Base-by-base conservation (phyloP, 2,888 invertebrate genomes). In the Cheilosia vulpina region DNA sequence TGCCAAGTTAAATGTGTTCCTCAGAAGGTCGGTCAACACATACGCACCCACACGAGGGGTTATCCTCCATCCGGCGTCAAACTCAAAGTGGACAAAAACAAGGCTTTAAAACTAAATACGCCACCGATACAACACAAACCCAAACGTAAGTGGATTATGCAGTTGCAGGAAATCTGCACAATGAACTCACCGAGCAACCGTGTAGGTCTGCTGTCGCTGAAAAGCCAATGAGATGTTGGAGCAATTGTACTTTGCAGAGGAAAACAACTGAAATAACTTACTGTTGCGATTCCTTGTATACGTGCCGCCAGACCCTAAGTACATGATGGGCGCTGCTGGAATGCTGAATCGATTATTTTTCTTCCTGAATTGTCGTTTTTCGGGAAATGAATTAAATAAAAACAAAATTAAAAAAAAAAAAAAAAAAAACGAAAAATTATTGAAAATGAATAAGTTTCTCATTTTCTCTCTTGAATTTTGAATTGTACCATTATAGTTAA, bases 271-370 rank as follows among this genome's bases (percentile, higher is more conserved):
- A 75, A 38, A 62, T 66, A 73, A 71, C 76, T 68, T 76, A 72
- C 66, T 72, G 80, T 85, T 72, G 66, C 71, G 75, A 80, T 71
- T 81, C 76, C 76, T 65, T 76, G 71, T 77, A 58, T 41, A 58
- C 53, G 85, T 81, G 80, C 81, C 71, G 72, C 62, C 66, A 66
- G 68, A 77, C 62, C 68, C 72, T 27, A 79, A 63, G 75, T 75
- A 79, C 65, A 80, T 43, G 62, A 66, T 77, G 85, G 80, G 66
- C 72, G 76, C 73, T 76, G 84, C 87, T 88, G 88, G 88, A 88
- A 88, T 88, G 88, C 88, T 88, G 88, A 87, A 88, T 88, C 87
- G 87, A 87, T 84, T 77, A 73, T 80, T 81, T 87, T 87, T 80
- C 68, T 72, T 81, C 81, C 81, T 76, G 77, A 76, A 76, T 68